phyloP scores from a whole-genome alignment of 2,113 vertebrate species.

The Diphyllodes magnificus region DNA sequence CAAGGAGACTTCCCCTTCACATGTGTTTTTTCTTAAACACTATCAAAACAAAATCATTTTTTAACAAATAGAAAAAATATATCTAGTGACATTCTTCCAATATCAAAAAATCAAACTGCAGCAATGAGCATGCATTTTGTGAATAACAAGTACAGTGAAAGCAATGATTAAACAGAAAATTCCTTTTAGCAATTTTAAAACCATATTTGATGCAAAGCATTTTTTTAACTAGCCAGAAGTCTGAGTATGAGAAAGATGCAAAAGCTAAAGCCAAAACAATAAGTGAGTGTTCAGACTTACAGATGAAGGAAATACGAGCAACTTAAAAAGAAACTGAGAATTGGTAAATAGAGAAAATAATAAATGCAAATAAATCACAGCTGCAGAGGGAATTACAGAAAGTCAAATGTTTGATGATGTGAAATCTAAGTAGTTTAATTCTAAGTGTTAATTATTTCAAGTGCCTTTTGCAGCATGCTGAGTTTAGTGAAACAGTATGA shows the following conservation, averaged over 20 bases:
- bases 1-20: neutral
- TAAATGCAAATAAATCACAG: conserved; percentile 54
- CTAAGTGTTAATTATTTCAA: conserved; percentile 62
- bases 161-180: conserved; percentile 7
- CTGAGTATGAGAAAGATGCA: conserved; percentile 14
- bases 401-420: conserved; percentile 56
- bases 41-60: neutral
- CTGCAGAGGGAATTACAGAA: conserved; percentile 46
- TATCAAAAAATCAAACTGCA: conserved; percentile 2
- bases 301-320: conserved; percentile 42
- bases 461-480: conserved; percentile 57
- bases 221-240: neutral
- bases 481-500: conserved; percentile 48
- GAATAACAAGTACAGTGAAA: neutral
- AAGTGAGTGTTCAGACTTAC: neutral
- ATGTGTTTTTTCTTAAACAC: neutral
- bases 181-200: neutral
- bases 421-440: conserved; percentile 60
- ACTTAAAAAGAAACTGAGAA: conserved; percentile 28
- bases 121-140: neutral
- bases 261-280: conserved; percentile 35
- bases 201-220: neutral
- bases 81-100: neutral
- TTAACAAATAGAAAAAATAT: neutral
- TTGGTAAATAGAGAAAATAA: conserved; percentile 42